Conservation (phyloP, 2,797 vertebrate genomes). For the Simalia tracyae region DNA sequence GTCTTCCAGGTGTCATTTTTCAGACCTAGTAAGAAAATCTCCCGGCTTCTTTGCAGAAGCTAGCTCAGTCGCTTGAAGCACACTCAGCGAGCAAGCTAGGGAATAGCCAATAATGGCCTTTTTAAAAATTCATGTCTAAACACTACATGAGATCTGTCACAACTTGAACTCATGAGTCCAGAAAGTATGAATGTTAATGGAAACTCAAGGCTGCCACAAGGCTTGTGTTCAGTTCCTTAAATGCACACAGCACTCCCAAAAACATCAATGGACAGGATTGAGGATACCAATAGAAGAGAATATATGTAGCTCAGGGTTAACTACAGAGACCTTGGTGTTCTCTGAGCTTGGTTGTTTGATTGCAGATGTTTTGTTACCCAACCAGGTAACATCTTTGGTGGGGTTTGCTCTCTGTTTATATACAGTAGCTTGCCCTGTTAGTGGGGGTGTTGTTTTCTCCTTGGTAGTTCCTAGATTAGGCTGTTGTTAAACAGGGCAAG, state of each 20-base stretch:
- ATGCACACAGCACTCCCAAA: not conserved
- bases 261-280: not conserved
- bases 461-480: too few relatives aligned
- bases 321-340: too few relatives aligned
- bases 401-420: too few relatives aligned
- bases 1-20: constrained; percentile 35
- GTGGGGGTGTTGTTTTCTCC: too few relatives aligned
- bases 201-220: constrained; percentile 2
- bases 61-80: constrained; percentile 16
- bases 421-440: too few relatives aligned
- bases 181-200: constrained; percentile 17
- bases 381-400: too few relatives aligned
- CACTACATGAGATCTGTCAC: constrained; percentile 20
- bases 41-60: constrained; percentile 18
- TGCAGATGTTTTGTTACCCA: too few relatives aligned
- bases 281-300: not conserved
- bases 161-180: constrained; percentile 13
- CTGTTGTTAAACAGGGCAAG: too few relatives aligned
- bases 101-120: constrained; percentile 38
- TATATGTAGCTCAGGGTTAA: too few relatives aligned
- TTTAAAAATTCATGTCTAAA: constrained; percentile 39
- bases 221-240: not conserved
- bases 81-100: not conserved
- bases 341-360: too few relatives aligned
- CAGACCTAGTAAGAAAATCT: constrained; percentile 27